Evolutionary conservation across 2,113 vertebrate genomes (phyloP).

Genomic region (Isurus oxyrinchus): DNA sequence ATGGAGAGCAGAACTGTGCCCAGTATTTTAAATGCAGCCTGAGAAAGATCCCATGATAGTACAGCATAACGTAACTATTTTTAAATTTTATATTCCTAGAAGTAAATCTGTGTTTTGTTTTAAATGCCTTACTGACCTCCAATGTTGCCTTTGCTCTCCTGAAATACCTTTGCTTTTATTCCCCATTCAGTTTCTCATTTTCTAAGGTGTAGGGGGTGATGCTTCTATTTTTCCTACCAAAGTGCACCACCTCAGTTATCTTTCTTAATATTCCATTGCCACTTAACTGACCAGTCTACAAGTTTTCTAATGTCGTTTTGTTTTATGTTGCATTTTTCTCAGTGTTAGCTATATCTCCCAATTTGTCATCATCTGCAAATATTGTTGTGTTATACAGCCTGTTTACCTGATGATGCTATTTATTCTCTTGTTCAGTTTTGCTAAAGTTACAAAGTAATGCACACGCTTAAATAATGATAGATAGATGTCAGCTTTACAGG

Average conservation of each 20-base stretch:
- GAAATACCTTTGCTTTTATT: too few species aligned
- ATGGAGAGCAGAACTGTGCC: not conserved
- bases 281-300: too few species aligned
- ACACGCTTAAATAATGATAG: not conserved
- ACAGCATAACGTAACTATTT: not conserved
- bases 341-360: too few species aligned
- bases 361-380: too few species aligned
- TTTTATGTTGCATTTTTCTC: too few species aligned
- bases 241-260: too few species aligned
- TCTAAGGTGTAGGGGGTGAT: too few species aligned
- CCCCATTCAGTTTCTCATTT: too few species aligned
- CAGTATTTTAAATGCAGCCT: not conserved
- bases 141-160: too few species aligned
- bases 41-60: not conserved
- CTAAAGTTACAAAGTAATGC: not conserved
- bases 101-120: not conserved
- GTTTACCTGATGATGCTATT: not conserved
- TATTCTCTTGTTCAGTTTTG: not conserved
- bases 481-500: not conserved
- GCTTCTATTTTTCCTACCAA: too few species aligned
- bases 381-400: not conserved
- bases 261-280: too few species aligned
- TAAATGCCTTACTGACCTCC: not conserved
- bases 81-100: not conserved
- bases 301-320: too few species aligned